phyloP scores from a whole-genome alignment of 2,113 vertebrate species.

The Sinosuthora webbiana region DNA sequence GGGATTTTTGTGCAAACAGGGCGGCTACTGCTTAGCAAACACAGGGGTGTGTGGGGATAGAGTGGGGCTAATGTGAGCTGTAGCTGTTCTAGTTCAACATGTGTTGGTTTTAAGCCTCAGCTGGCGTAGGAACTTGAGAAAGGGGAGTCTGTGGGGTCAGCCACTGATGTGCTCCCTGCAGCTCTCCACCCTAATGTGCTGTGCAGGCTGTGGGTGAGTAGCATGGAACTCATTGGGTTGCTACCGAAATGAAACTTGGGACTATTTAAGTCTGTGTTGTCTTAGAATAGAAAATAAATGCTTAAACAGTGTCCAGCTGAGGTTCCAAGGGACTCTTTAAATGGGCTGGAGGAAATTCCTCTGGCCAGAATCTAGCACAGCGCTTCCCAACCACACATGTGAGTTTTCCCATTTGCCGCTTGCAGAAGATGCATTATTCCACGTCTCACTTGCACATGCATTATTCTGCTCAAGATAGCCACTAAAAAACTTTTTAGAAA shows the following conservation, averaged over 20 bases:
- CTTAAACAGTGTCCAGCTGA: neutral
- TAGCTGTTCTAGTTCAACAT: rapidly evolving
- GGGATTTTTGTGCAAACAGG: neutral
- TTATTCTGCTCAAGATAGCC: neutral
- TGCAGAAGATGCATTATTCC: neutral
- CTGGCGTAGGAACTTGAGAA: rapidly evolving
- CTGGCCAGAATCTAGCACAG: neutral
- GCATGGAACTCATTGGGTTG: neutral
- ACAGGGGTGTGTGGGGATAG: rapidly evolving
- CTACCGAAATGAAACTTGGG: neutral
- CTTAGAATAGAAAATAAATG: neutral
- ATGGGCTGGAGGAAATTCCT: neutral
- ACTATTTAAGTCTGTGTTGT: neutral
- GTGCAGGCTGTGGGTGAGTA: neutral
- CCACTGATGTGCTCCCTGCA: neutral
- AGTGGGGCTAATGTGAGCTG: rapidly evolving
- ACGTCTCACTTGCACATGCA: rapidly evolving
- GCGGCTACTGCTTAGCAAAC: neutral
- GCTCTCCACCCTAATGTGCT: rapidly evolving
- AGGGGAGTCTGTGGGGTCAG: neutral
- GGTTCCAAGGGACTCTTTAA: neutral
- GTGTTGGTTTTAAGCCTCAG: neutral
- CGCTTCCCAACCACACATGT: neutral
- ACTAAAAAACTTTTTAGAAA: neutral
- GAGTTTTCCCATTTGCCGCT: neutral